These are phyloP conservation scores for Hemicrepidius hirtus DNA, from an alignment of 2,888 invertebrate genomes.

Conservation along the genomic window DNA sequence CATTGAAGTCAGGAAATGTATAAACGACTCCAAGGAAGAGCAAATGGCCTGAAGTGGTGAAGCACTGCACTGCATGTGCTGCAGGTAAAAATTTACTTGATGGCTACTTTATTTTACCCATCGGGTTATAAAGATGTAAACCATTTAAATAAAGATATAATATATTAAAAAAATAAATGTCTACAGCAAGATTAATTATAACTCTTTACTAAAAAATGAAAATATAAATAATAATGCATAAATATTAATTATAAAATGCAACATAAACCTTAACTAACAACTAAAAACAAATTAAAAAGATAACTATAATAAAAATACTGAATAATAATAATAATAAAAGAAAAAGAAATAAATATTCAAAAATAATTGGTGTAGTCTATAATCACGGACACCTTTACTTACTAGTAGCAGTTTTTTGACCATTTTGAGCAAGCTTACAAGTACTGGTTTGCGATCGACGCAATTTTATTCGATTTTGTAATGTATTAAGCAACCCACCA, in stretches of 20 bases:
- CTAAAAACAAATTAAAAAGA: slow-evolving; percentile 15
- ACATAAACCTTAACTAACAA: not conserved
- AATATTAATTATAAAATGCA: slow-evolving; percentile 13
- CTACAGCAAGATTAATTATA: not conserved
- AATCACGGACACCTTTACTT: not conserved
- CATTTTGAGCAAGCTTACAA: slow-evolving; percentile 59
- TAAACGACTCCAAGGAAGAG: too few relatives aligned
- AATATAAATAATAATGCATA: slow-evolving; percentile 21
- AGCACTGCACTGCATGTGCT: too few relatives aligned
- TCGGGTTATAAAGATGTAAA: too few relatives aligned
- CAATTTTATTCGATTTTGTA: slow-evolving; percentile 87
- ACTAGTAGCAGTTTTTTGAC: slow-evolving; percentile 46
- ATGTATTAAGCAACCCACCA: slow-evolving; percentile 84
- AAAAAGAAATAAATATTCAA: slow-evolving; percentile 17
- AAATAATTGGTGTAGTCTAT: slow-evolving; percentile 5
- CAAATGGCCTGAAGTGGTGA: too few relatives aligned
- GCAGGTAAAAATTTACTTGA: too few relatives aligned
- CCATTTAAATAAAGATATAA: too few relatives aligned
- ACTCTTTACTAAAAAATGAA: not conserved
- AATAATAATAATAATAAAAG: slow-evolving; percentile 5
- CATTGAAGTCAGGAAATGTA: too few relatives aligned
- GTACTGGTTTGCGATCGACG: slow-evolving; percentile 68
- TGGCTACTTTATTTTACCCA: too few relatives aligned
- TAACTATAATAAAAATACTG: slow-evolving; percentile 17
- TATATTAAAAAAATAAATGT: too few relatives aligned